phyloP scores from a whole-genome alignment of 1,140 invertebrate species.

The Drosophila pandora region DNA sequence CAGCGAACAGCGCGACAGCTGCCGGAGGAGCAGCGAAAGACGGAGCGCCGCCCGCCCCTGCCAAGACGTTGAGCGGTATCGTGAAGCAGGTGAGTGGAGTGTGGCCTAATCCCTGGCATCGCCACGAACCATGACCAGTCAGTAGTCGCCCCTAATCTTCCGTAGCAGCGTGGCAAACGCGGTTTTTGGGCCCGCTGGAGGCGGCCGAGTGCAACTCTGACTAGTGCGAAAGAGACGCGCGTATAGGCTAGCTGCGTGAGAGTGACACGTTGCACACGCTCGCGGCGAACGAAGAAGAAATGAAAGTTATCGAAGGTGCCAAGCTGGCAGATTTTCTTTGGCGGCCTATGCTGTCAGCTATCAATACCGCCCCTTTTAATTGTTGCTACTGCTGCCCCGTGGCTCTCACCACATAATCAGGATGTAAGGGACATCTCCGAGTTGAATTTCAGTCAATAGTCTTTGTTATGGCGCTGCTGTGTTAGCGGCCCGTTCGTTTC shows the following conservation, averaged over 20 bases:
- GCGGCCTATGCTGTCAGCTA: neutral
- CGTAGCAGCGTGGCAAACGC: constrained; percentile 68
- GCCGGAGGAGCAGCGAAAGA: constrained; percentile 75
- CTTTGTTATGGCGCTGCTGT: neutral
- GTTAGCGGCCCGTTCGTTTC: constrained; percentile 47
- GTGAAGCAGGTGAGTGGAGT: constrained; percentile 78
- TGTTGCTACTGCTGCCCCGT: constrained; percentile 5
- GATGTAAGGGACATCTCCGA: neutral
- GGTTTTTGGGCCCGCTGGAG: constrained; percentile 18
- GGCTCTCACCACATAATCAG: constrained; percentile 50
- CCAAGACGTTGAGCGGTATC: constrained; percentile 72
- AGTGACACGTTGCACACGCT: constrained; percentile 79
- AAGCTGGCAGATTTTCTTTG: constrained; percentile 82
- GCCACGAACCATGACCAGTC: neutral
- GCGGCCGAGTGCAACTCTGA: constrained; percentile 54
- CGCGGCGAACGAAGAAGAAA: constrained; percentile 65
- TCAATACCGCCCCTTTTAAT: constrained; percentile 41
- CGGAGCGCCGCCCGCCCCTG: constrained; percentile 61
- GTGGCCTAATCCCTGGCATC: neutral
- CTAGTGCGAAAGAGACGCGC: constrained; percentile 66
- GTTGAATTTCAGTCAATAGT: neutral
- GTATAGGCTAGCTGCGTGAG: constrained; percentile 55
- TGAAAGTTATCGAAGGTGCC: constrained; percentile 82
- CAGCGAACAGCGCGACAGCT: constrained; percentile 76
- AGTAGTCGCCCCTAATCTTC: neutral